Base-by-base conservation (phyloP, 2,888 invertebrate species). In the Drosophila diplacantha region DNA sequence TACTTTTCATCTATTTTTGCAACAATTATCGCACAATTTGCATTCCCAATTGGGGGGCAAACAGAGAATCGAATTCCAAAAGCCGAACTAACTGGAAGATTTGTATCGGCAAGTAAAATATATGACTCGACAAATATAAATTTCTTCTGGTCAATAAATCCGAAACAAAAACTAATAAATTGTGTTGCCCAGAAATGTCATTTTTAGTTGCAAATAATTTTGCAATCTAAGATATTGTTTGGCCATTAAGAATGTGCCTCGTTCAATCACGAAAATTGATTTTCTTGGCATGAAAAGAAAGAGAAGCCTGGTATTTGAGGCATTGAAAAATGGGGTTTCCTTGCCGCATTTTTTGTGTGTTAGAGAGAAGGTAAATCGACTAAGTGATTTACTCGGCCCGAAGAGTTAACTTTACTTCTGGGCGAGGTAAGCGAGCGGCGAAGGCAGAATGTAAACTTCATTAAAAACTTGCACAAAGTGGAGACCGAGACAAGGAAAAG, bases 371-470 rank as follows among this genome's bases (percentile, higher is more conserved):
- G 24, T 41, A 18, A 8, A 20, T 29, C 16, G 29, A 34, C 43
- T 32, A 55, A 55, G 22, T 52, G 52, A 53, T 53, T 55, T 37
- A 58, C 58, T 39, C 31, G 11, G 16, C 20, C 39, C 9, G 9
- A n/a, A 26, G 44, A 46, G 38, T 24, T 41, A 16, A 18, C 18
- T 35, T 34, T 14, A 41, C 43, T 50, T 60, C 60, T 34, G 16
- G 22, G 20, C 20, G 32, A 60, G 62, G 50, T 50, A 50, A 60
- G 34, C 50, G 22, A 41, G 61, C 61, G 39, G 39, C 29, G 29
- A 61, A 31, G 14, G 39, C 60, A 34, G 39, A 61, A 50, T 41
- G 75, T 72, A 82, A 79, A 82, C 82, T 80, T 82, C 81, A 79
- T 80, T 80, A 77, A 70, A 51, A 77, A 73, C 61, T 67, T 73